Evolutionary conservation across 2,797 vertebrate species (phyloP).

Genomic region (Hozukius guyotensis): DNA sequence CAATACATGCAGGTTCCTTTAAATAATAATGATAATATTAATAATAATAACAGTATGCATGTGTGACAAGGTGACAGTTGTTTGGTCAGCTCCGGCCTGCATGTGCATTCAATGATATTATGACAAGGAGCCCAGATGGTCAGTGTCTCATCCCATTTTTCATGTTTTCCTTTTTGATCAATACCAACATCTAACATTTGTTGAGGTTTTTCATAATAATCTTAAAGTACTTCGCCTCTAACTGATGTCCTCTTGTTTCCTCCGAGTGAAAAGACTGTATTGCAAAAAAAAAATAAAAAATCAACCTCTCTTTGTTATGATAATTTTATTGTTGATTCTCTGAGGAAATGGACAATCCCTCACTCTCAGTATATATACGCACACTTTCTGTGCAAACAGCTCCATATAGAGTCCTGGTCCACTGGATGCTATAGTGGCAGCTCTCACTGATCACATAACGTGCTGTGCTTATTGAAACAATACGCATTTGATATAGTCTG

Average conservation of each 20-base stretch:
- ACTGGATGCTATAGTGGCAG: slow-evolving; percentile 68
- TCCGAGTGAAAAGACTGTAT: slow-evolving; percentile 68
- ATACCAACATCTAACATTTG: slow-evolving; percentile 63
- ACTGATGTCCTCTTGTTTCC: slow-evolving; percentile 60
- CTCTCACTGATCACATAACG: slow-evolving; percentile 74
- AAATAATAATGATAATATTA: slow-evolving; percentile 56
- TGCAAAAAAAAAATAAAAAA: slow-evolving; percentile 53
- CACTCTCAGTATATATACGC: slow-evolving; percentile 59
- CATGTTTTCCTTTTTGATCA: slow-evolving; percentile 65
- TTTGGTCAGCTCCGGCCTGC: slow-evolving; percentile 37
- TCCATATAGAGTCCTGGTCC: slow-evolving; percentile 69
- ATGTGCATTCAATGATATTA: slow-evolving; percentile 4
- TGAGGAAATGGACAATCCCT: slow-evolving; percentile 78
- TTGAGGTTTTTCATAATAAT: slow-evolving; percentile 46
- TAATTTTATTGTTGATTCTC: slow-evolving; percentile 83
- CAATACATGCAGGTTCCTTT: slow-evolving; percentile 29
- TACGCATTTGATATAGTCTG: slow-evolving; percentile 54
- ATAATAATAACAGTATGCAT: slow-evolving; percentile 21
- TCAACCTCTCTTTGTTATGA: slow-evolving; percentile 84
- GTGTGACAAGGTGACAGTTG: slow-evolving; percentile 19
- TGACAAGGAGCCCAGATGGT: slow-evolving; percentile 33
- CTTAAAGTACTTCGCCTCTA: slow-evolving; percentile 62
- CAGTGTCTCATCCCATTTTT: slow-evolving; percentile 27
- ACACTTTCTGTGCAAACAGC: slow-evolving; percentile 79
- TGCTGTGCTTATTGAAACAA: slow-evolving; percentile 72